Base-by-base conservation (phyloP, 1,140 invertebrate species). In the Oryctes rhinoceros region DNA sequence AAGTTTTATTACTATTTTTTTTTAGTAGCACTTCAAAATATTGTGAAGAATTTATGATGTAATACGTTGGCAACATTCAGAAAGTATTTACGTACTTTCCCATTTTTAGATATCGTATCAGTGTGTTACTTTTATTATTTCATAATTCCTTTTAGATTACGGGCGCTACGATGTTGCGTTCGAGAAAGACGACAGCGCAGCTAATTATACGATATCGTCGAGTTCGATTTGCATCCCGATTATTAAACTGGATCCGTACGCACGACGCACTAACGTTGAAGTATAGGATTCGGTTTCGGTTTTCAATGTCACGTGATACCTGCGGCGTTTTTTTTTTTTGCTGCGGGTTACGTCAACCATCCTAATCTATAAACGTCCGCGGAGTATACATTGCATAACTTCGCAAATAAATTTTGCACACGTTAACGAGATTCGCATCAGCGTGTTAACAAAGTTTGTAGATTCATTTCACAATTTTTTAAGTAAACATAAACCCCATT, bases 361-460 rank as follows among this genome's bases (percentile, higher is more conserved):
- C 11, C 18, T 71, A 71, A 71, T 71, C 65, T 37, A 37, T 35
- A 30, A 30, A 71, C 35, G 65, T 35, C 20, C 65, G 65, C 24
- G 53, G 24, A 5, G 65, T 71, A 24, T 71, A 71, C 20, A 30
- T 71, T 71, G 65, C 65, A 71, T 71, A 71, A 71, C 20, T 71
- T 71, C 65, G 35, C 65, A 71, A 71, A 71, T 71, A 71, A 71
- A 71, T 71, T 71, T 71, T 71, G 65, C 65, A 24, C 65, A 71
- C 65, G 65, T 24, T 71, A 71, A 71, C 65, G 24, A 20, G 65
- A 71, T 71, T 71, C 65, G 24, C 65, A 37, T 71, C 65, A 37
- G 65, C 35, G 35, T 71, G 65, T 71, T 71, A 71, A 71, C 65
- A 24, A 37, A 71, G 35, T 59, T 59, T 59, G 53, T 59, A 6